Evolutionary conservation across 2,888 invertebrate genomes (phyloP).

Genomic region (Pammene aurita): DNA sequence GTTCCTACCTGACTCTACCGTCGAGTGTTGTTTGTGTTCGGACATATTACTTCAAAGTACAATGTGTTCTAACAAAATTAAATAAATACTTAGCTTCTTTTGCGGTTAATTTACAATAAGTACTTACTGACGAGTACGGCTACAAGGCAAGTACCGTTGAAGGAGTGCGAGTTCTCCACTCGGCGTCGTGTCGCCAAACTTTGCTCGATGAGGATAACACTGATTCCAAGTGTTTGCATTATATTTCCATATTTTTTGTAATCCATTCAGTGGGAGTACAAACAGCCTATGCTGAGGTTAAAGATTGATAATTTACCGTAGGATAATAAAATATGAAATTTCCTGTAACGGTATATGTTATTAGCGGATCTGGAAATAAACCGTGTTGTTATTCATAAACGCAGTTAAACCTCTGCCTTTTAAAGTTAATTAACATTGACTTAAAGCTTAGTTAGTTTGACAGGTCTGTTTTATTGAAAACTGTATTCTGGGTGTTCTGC

Average conservation of each 20-base stretch:
- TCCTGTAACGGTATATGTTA: slow-evolving; percentile 31
- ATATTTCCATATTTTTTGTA: slow-evolving; percentile 67
- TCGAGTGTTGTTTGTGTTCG: slow-evolving; percentile 29
- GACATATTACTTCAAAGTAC: slow-evolving; percentile 31
- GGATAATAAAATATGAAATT: slow-evolving; percentile 16
- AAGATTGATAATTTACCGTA: slow-evolving; percentile 44
- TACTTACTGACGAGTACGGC: slow-evolving; percentile 43
- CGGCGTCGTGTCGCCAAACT: slow-evolving; percentile 51
- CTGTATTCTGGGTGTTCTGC: not conserved
- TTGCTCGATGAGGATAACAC: slow-evolving; percentile 58
- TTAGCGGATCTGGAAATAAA: slow-evolving; percentile 3
- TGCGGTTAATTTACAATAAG: slow-evolving; percentile 38
- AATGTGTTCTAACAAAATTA: slow-evolving; percentile 39
- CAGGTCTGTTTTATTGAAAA: not conserved
- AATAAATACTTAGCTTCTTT: slow-evolving; percentile 38
- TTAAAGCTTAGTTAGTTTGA: not conserved
- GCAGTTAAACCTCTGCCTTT: not conserved
- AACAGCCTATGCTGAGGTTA: slow-evolving; percentile 48
- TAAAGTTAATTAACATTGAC: slow-evolving; percentile 2
- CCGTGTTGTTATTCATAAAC: not conserved
- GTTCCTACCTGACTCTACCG: slow-evolving; percentile 19
- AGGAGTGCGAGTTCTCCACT: slow-evolving; percentile 40
- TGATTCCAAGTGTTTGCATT: slow-evolving; percentile 56
- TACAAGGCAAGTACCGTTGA: slow-evolving; percentile 60
- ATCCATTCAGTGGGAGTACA: slow-evolving; percentile 48